A percentile compares a stretch with the other conserved stretches of the same genome.
Conservation (phyloP, 2,888 invertebrate species). For the Hyles lineata region DNA sequence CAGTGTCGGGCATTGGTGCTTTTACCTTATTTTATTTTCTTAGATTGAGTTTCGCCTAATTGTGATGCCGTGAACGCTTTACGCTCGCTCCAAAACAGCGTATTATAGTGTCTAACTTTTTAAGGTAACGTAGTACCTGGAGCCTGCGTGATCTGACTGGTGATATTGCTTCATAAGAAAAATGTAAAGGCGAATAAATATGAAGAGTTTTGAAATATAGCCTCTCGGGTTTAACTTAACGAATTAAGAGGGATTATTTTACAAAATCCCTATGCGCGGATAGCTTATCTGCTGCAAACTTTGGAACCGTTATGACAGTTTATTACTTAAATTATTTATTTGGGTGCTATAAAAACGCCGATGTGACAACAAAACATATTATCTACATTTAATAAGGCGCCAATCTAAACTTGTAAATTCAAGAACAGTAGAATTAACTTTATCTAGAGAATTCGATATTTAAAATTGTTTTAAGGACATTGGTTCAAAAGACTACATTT, state of each 20-base stretch:
- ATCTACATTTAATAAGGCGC: no score
- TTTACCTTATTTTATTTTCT: slow-evolving; percentile 25
- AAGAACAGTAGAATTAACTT: no score
- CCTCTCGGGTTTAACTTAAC: background rate
- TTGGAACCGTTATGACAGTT: no score
- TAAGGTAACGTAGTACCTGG: slow-evolving; percentile 27
- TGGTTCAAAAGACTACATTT: no score
- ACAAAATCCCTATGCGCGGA: background rate
- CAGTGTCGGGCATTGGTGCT: no score
- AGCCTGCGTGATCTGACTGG: slow-evolving; percentile 20
- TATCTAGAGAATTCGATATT: no score
- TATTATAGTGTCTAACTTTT: slow-evolving; percentile 27
- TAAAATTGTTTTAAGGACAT: no score
- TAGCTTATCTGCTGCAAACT: background rate
- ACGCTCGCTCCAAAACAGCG: slow-evolving; percentile 22
- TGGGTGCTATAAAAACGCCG: no score
- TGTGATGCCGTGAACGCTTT: slow-evolving; percentile 29
- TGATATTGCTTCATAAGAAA: slow-evolving; percentile 13
- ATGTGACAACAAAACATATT: no score
- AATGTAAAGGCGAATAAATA: background rate
- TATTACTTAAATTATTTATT: no score
- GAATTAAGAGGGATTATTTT: background rate
- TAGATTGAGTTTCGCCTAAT: slow-evolving; percentile 28
- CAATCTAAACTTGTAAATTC: no score
- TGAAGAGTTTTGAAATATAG: slow-evolving; percentile 4